Percentiles rank a stretch among this genome's conserved stretches.
Evolutionary conservation across 1,140 invertebrate genomes (phyloP).

Genomic region (Maniola jurtina): DNA sequence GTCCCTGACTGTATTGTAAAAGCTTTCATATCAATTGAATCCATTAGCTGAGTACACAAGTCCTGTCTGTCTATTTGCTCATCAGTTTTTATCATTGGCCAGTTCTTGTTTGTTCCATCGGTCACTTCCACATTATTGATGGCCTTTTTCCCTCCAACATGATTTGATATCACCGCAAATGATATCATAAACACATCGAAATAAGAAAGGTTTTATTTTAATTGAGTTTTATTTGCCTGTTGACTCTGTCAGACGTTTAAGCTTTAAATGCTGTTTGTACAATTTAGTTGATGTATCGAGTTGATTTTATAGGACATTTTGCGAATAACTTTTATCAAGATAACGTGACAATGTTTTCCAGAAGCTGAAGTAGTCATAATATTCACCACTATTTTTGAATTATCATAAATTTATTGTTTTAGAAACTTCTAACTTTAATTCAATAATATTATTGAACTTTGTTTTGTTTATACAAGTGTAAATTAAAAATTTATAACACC

Average conservation of each 20-base stretch:
- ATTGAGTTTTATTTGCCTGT: slow-evolving; percentile 28
- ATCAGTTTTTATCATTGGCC: slow-evolving; percentile 78
- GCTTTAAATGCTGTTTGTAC: slow-evolving; percentile 41
- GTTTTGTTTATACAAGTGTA: no score
- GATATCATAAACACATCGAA: slow-evolving; percentile 44
- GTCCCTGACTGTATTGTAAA: slow-evolving; percentile 71
- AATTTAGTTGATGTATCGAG: slow-evolving; percentile 41
- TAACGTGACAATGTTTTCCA: slow-evolving; percentile 8
- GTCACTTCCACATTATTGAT: slow-evolving; percentile 75
- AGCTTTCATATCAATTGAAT: slow-evolving; percentile 79
- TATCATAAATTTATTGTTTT: not conserved
- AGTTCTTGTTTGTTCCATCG: slow-evolving; percentile 75
- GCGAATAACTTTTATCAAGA: slow-evolving; percentile 20
- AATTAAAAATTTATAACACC: no score
- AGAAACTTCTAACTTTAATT: no score
- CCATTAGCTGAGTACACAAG: slow-evolving; percentile 77
- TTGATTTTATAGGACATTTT: slow-evolving; percentile 24
- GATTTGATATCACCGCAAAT: slow-evolving; percentile 43
- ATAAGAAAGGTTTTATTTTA: slow-evolving; percentile 38
- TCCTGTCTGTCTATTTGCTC: slow-evolving; percentile 75
- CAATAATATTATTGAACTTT: no score
- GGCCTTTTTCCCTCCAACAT: slow-evolving; percentile 53
- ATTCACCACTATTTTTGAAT: not conserved
- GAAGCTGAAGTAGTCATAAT: slow-evolving; percentile 12
- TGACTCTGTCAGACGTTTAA: slow-evolving; percentile 35